Conservation (phyloP, 2,888 invertebrate genomes). For the Panzeria rudis region DNA sequence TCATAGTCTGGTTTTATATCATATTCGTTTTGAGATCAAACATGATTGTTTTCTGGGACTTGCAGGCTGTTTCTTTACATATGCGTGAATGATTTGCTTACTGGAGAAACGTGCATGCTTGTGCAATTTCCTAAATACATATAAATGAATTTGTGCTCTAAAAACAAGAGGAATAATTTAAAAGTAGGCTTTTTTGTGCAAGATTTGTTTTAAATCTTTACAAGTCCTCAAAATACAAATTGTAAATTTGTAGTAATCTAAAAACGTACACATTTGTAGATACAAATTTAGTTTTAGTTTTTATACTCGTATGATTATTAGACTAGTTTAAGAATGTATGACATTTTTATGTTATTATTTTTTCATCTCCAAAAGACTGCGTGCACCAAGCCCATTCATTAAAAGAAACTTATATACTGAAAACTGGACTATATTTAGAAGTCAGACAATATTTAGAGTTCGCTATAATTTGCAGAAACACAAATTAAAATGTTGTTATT, state of each 20-base stretch:
- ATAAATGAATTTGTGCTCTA: not conserved
- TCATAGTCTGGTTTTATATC: too few species aligned
- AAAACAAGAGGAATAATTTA: conserved; percentile 16
- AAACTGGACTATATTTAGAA: too few species aligned
- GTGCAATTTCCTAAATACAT: conserved; percentile 1
- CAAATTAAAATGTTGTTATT: too few species aligned
- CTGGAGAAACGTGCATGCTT: not conserved
- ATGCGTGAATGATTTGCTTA: conserved; percentile 15
- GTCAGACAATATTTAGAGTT: too few species aligned
- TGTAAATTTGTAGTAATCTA: conserved; percentile 29
- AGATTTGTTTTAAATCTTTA: conserved; percentile 36
- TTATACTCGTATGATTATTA: too few species aligned
- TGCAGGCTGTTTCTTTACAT: conserved; percentile 5
- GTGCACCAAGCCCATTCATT: too few species aligned
- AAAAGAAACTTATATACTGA: too few species aligned
- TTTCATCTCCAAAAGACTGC: too few species aligned
- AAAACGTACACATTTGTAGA: not conserved
- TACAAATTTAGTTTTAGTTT: not conserved
- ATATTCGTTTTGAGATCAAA: too few species aligned
- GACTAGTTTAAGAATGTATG: too few species aligned
- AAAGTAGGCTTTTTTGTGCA: conserved; percentile 35
- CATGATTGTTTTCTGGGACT: not conserved
- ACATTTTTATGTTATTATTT: too few species aligned
- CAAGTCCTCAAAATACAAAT: conserved; percentile 34
- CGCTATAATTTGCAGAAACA: too few species aligned